Evolutionary conservation across 2,113 vertebrate genomes (phyloP).

Genomic region (Sylvietta virens): DNA sequence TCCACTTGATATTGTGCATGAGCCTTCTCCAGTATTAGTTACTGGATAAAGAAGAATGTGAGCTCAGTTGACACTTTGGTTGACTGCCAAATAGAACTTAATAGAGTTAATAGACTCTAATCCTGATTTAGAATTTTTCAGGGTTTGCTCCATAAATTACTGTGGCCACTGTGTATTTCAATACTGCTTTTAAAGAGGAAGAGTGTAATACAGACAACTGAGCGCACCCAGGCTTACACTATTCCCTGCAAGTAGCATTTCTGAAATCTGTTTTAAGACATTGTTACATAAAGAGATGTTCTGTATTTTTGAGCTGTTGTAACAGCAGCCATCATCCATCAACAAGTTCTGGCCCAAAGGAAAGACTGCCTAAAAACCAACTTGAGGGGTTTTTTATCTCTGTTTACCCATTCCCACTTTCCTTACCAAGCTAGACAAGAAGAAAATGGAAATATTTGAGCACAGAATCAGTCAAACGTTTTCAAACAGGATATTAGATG

Average conservation of each 20-base stretch:
- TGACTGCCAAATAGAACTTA: slow-evolving; percentile 30
- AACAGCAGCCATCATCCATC: background rate
- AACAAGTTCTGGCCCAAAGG: background rate
- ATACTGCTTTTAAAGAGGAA: background rate
- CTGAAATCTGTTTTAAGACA: background rate
- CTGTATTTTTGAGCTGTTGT: background rate
- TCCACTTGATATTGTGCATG: background rate
- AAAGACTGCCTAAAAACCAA: background rate
- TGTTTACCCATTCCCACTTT: background rate
- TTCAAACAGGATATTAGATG: background rate
- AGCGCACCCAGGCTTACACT: background rate
- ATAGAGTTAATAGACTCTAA: slow-evolving; percentile 44
- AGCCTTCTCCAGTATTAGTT: background rate
- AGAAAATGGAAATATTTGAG: background rate
- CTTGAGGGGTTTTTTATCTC: background rate
- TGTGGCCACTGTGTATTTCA: background rate
- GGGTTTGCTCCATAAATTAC: slow-evolving; percentile 8
- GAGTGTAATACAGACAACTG: background rate
- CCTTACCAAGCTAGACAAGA: background rate
- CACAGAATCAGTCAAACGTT: background rate
- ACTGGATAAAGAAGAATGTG: background rate
- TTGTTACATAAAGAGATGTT: background rate
- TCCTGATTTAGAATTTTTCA: slow-evolving; percentile 37
- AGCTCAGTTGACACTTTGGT: slow-evolving; percentile 19
- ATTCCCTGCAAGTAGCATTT: background rate